A percentile compares a stretch with the other conserved stretches of the same genome.
Conservation (phyloP, 2,888 invertebrate genomes). For the Zhuqinia jingwanae region DNA sequence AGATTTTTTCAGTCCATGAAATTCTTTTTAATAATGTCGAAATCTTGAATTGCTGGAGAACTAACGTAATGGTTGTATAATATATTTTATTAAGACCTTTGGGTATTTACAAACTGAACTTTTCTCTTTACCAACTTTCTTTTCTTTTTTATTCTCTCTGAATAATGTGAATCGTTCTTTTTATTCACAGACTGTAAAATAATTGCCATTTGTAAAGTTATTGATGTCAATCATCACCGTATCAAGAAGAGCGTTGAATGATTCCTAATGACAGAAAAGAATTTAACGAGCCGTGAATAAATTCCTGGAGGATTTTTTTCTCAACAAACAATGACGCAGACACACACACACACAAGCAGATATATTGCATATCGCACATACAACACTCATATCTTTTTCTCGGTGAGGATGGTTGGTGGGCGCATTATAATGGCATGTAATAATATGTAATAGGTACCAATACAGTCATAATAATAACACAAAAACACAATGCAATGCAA, state of each 20-base stretch:
- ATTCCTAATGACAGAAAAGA: conserved; percentile 37
- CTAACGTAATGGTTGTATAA: no score
- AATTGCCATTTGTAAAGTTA: conserved; percentile 10
- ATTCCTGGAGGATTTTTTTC: conserved; percentile 61
- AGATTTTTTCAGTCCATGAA: no score
- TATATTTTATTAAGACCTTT: no score
- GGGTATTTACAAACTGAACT: no score
- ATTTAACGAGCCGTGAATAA: conserved; percentile 58
- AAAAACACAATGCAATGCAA: conserved; percentile 29
- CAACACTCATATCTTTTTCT: neutral
- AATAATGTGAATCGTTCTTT: neutral
- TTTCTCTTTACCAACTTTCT: no score
- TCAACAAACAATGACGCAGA: conserved; percentile 39
- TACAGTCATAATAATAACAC: conserved; percentile 11
- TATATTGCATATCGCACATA: neutral
- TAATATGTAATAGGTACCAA: conserved; percentile 34
- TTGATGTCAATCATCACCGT: conserved; percentile 56
- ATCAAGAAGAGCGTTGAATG: conserved; percentile 14
- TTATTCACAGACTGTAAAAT: neutral
- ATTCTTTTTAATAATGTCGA: no score
- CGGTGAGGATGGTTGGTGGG: conserved; percentile 43
- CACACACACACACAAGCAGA: conserved; percentile 6
- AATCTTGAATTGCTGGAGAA: no score
- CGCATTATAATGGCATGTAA: conserved; percentile 43
- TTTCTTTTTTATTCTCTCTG: no score